These are phyloP conservation scores for Chlamydotis undulata DNA, from an alignment of 2,113 vertebrate species.

Conservation along the genomic window DNA sequence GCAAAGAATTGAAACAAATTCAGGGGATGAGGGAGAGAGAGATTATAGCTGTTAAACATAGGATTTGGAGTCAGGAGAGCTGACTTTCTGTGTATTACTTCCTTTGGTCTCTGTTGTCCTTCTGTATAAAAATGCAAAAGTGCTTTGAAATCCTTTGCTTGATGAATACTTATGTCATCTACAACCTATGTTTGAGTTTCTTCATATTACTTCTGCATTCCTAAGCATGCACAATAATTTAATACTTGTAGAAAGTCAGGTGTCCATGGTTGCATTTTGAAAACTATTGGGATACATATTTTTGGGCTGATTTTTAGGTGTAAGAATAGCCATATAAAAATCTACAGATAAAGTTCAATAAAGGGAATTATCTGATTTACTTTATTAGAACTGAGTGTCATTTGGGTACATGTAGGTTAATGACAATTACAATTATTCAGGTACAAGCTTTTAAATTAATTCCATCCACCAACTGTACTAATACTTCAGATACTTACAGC, in stretches of 20 bases:
- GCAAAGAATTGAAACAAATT: not conserved
- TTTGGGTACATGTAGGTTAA: not conserved
- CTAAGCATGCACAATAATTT: not conserved
- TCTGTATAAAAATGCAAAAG: not conserved
- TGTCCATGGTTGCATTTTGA: not conserved
- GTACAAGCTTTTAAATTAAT: not conserved
- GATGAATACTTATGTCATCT: not conserved
- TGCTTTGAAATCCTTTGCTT: not conserved
- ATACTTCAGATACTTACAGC: not conserved
- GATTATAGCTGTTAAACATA: not conserved
- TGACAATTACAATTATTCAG: not conserved
- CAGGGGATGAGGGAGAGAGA: not conserved
- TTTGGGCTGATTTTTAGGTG: not conserved
- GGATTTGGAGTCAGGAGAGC: not conserved
- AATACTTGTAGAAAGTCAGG: not conserved
- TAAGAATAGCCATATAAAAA: not conserved
- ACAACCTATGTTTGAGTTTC: not conserved
- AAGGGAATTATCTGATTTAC: not conserved
- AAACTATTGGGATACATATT: not conserved
- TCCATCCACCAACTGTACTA: not conserved
- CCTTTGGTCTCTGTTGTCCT: not conserved
- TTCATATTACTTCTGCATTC: not conserved
- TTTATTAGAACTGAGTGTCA: not conserved
- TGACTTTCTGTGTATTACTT: not conserved
- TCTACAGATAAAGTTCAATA: not conserved